Evolutionary conservation across 1,140 invertebrate species (phyloP).

Genomic region (Whitmania pigra): DNA sequence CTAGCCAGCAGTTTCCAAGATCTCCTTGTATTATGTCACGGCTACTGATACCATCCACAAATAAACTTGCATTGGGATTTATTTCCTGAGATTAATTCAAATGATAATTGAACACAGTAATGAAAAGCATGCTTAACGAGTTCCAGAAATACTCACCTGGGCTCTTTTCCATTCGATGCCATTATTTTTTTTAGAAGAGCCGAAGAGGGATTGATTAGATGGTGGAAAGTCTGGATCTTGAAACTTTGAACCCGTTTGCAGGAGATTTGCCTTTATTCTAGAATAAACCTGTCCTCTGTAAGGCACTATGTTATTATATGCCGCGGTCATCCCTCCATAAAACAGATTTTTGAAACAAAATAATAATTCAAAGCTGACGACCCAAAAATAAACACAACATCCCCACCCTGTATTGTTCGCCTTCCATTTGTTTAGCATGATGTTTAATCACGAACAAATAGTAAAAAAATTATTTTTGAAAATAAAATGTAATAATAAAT

Average conservation of each 20-base stretch:
- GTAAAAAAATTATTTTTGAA: no score
- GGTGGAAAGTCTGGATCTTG: constrained; percentile 48
- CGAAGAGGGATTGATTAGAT: constrained; percentile 44
- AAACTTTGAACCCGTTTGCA: constrained; percentile 40
- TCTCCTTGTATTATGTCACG: constrained; percentile 51
- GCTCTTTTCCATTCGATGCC: constrained; percentile 45
- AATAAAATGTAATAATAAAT: no score
- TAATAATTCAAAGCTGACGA: background rate
- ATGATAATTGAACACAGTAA: background rate
- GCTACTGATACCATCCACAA: constrained; percentile 48
- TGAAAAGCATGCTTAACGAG: constrained; percentile 8
- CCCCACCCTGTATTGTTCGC: no score
- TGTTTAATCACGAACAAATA: no score
- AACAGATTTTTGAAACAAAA: background rate
- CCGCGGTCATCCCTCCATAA: background rate
- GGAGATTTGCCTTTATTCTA: constrained; percentile 38
- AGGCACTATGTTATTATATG: constrained; percentile 13
- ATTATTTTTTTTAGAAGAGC: constrained; percentile 34
- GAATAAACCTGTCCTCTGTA: constrained; percentile 43
- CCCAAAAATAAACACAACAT: background rate
- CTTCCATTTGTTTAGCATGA: no score
- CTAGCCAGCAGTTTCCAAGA: constrained; percentile 55
- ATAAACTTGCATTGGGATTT: constrained; percentile 44
- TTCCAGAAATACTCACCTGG: constrained; percentile 33
- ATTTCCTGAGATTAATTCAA: constrained; percentile 41